Evolutionary conservation across 2,113 vertebrate species (phyloP).

Genomic region (Calidris pugnax): DNA sequence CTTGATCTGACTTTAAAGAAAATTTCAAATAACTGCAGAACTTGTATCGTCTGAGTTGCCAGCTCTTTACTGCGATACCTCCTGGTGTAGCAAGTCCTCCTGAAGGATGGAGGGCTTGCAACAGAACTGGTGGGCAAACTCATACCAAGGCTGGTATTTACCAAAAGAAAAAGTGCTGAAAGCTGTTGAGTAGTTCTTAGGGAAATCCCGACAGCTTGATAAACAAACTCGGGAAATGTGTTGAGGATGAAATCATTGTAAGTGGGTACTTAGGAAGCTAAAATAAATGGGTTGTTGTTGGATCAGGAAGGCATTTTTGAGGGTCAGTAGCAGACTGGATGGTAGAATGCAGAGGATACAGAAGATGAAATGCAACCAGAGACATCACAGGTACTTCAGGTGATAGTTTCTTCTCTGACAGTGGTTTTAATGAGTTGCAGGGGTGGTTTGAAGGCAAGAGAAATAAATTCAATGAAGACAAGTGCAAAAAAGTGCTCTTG

Average conservation of each 20-base stretch:
- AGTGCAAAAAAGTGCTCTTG: not conserved
- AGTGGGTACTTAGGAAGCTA: not conserved
- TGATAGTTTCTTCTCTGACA: not conserved
- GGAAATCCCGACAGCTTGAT: not conserved
- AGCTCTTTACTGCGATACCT: not conserved
- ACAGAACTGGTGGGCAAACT: not conserved
- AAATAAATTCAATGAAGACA: not conserved
- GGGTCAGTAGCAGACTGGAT: not conserved
- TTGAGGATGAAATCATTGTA: not conserved
- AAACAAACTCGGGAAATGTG: not conserved
- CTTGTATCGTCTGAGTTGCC: not conserved
- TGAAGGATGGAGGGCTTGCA: not conserved
- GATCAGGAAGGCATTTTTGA: not conserved
- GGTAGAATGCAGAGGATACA: not conserved
- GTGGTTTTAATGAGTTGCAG: not conserved
- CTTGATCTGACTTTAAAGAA: not conserved
- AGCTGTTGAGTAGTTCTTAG: not conserved
- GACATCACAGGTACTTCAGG: not conserved
- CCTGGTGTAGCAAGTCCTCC: not conserved
- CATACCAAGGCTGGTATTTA: not conserved
- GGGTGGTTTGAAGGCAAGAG: not conserved
- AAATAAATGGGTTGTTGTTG: not conserved
- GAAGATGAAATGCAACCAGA: not conserved
- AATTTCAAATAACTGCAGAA: not conserved
- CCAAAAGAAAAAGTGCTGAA: not conserved